A percentile compares a stretch with the other conserved stretches of the same genome.
phyloP scores from a whole-genome alignment of 2,888 invertebrate species.

The Tethea ocularis region DNA sequence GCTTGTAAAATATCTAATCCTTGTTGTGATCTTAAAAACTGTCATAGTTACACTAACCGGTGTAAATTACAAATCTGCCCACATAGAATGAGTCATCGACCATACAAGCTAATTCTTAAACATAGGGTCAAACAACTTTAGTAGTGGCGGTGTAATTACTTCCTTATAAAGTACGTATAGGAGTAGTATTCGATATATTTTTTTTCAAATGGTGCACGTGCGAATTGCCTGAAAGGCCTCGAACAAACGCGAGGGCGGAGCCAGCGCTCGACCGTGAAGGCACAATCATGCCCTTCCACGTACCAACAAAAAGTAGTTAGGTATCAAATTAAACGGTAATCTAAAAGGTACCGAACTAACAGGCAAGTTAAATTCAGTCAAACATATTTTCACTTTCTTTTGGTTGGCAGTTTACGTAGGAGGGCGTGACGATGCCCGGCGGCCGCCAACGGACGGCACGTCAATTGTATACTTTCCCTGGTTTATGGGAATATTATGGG shows the following conservation, averaged over 20 bases:
- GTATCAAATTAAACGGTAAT: slow-evolving; percentile 15
- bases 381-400: slow-evolving; percentile 77
- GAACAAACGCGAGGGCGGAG: slow-evolving; percentile 51
- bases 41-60: neutral
- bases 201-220: slow-evolving; percentile 55
- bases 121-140: slow-evolving; percentile 58
- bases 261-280: slow-evolving; percentile 61
- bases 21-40: neutral
- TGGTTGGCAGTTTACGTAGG: slow-evolving; percentile 53
- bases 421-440: slow-evolving; percentile 70
- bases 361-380: slow-evolving; percentile 36
- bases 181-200: slow-evolving; percentile 40
- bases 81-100: slow-evolving; percentile 40
- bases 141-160: slow-evolving; percentile 53
- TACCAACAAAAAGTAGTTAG: slow-evolving; percentile 15
- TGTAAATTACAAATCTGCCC: neutral
- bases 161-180: slow-evolving; percentile 49
- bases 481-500: slow-evolving; percentile 76
- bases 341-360: slow-evolving; percentile 23
- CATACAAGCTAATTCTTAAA: slow-evolving; percentile 33
- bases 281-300: slow-evolving; percentile 47
- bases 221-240: slow-evolving; percentile 45
- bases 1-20: neutral
- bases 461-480: slow-evolving; percentile 79
- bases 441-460: slow-evolving; percentile 61